Conservation (phyloP, 2,113 vertebrate species). For the Myocastor coypus region DNA sequence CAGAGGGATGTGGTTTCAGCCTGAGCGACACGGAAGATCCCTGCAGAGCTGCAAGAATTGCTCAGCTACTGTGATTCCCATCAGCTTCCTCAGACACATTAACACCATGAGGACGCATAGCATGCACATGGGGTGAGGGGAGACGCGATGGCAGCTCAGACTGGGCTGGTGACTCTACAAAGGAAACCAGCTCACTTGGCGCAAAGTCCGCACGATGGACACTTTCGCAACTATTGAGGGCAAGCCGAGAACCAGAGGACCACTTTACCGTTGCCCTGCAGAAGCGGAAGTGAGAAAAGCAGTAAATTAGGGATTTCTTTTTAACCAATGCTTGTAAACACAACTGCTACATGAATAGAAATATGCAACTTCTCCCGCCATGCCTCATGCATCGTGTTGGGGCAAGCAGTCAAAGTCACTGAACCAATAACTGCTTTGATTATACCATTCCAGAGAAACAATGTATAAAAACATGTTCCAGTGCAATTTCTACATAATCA, state of each 20-base stretch:
- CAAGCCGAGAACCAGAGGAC: background rate
- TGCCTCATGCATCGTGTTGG: conserved; percentile 35
- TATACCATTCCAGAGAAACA: conserved; percentile 71
- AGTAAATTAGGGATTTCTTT: conserved; percentile 11
- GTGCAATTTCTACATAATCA: conserved; percentile 76
- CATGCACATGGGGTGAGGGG: rapidly evolving
- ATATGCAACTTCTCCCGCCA: conserved; percentile 46
- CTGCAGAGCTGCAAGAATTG: background rate
- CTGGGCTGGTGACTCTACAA: background rate
- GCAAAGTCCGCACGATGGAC: background rate
- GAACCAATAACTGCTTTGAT: conserved; percentile 78
- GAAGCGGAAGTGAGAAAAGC: background rate
- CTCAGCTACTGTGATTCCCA: background rate
- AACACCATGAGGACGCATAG: background rate
- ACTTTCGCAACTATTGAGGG: background rate
- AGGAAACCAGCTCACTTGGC: background rate
- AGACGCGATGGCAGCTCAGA: background rate
- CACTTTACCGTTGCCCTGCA: background rate
- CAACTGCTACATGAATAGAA: conserved; percentile 57
- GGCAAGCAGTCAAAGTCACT: conserved; percentile 67
- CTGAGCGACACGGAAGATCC: background rate
- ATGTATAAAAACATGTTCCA: conserved; percentile 77
- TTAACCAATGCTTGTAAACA: conserved; percentile 69
- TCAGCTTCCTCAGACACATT: background rate
- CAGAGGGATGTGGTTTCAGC: background rate